These are phyloP conservation scores for Anagyrus pseudococci DNA, from an alignment of 2,888 invertebrate genomes.

Conservation along the genomic window DNA sequence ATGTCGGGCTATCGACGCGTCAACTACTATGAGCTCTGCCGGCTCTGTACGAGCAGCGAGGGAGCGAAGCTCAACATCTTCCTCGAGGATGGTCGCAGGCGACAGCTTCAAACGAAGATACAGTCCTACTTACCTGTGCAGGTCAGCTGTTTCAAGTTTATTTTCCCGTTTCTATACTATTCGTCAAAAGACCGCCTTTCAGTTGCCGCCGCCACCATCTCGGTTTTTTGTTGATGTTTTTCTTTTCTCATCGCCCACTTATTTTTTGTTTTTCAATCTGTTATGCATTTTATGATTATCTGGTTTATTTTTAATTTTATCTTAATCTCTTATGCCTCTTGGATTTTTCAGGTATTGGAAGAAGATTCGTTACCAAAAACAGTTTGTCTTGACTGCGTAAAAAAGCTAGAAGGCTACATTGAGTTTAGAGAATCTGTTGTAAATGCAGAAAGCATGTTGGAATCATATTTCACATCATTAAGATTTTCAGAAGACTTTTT, in stretches of 20 bases:
- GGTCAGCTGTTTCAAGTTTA: constrained; percentile 56
- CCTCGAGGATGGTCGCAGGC: constrained; percentile 70
- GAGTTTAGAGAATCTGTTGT: constrained; percentile 71
- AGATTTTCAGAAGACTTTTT: constrained; percentile 69
- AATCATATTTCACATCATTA: constrained; percentile 70
- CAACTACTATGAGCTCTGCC: constrained; percentile 75
- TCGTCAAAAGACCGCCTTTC: too few species aligned
- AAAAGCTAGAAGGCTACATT: constrained; percentile 69
- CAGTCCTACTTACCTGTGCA: constrained; percentile 70
- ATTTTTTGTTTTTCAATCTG: constrained; percentile 14
- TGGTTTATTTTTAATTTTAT: too few species aligned
- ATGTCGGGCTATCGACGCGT: constrained; percentile 76
- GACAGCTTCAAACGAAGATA: constrained; percentile 72
- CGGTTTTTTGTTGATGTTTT: too few species aligned
- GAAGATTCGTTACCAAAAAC: constrained; percentile 75
- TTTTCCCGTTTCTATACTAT: too few species aligned
- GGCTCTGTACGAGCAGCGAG: constrained; percentile 73
- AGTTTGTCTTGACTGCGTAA: constrained; percentile 70
- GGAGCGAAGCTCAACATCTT: constrained; percentile 73
- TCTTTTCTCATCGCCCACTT: too few species aligned
- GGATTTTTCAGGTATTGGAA: constrained; percentile 66
- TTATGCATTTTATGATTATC: too few species aligned
- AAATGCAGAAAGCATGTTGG: constrained; percentile 72
- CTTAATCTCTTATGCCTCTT: not conserved
- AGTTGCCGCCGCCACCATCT: too few species aligned